These are phyloP conservation scores for Rhombomys opimus DNA, from an alignment of 2,113 vertebrate genomes.

Conservation along the genomic window DNA sequence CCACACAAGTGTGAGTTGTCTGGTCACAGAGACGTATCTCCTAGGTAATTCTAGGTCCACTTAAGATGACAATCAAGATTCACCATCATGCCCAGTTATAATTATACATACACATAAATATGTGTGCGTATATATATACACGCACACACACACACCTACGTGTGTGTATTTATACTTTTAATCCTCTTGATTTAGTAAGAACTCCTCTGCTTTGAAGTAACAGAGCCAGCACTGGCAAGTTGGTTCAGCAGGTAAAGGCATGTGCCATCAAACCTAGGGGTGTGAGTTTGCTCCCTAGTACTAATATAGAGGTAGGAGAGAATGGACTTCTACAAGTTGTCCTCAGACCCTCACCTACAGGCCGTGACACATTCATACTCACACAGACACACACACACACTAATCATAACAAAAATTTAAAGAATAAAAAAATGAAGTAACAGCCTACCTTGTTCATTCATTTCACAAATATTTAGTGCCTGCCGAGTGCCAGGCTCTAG, in stretches of 20 bases:
- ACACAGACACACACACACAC: not conserved
- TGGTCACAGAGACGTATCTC: not conserved
- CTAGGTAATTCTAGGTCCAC: not conserved
- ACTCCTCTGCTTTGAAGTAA: constrained; percentile 2
- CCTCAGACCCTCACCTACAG: too few relatives aligned
- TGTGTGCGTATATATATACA: not conserved
- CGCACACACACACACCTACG: not conserved
- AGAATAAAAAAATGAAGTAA: too few relatives aligned
- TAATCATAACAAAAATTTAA: not conserved
- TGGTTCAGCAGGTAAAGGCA: not conserved
- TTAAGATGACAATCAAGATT: not conserved
- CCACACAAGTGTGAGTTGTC: not conserved
- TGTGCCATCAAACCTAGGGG: not conserved
- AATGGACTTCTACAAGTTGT: not conserved
- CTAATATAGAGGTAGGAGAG: not conserved
- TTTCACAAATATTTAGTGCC: not conserved
- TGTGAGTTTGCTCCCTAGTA: not conserved
- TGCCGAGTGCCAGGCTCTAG: not conserved
- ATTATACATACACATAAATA: not conserved
- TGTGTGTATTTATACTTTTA: constrained; percentile 1
- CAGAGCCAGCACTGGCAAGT: not conserved
- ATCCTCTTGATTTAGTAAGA: constrained; percentile 28
- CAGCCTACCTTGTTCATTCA: not conserved
- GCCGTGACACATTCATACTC: not conserved
- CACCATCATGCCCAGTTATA: not conserved